A percentile compares a stretch with the other conserved stretches of the same genome.
Evolutionary conservation across 2,113 vertebrate genomes (phyloP).

Genomic region (Thunnus maccoyii): DNA sequence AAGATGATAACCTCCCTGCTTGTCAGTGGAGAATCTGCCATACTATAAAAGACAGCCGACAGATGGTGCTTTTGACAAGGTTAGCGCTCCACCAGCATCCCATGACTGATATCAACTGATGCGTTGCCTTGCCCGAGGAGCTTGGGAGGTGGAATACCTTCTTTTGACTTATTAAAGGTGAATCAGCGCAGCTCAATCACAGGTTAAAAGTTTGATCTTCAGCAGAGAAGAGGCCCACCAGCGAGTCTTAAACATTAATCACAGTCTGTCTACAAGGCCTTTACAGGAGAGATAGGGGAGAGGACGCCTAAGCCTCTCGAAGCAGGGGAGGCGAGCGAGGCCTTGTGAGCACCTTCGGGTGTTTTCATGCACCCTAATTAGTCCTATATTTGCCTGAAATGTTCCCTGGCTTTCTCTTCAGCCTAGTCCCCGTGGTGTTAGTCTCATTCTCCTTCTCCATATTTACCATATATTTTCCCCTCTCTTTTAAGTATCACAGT

Average conservation of each 20-base stretch:
- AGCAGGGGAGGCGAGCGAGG: conserved; percentile 39
- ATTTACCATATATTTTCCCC: conserved; percentile 45
- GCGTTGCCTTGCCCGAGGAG: conserved; percentile 43
- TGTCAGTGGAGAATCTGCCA: conserved; percentile 23
- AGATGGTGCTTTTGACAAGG: conserved; percentile 66
- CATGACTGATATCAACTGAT: conserved; percentile 49
- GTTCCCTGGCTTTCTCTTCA: conserved; percentile 54
- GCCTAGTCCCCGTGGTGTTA: conserved; percentile 41
- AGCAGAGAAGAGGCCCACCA: conserved; percentile 27
- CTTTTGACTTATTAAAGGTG: conserved; percentile 62
- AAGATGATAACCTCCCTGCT: conserved; percentile 44
- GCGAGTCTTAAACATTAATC: conserved; percentile 62
- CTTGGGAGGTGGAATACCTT: conserved; percentile 33
- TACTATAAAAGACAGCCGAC: conserved; percentile 52
- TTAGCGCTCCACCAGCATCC: conserved; percentile 48
- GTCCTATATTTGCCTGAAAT: conserved; percentile 68
- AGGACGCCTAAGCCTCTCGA: conserved; percentile 49
- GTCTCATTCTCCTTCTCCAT: conserved; percentile 45
- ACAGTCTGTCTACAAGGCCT: conserved; percentile 60
- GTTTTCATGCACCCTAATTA: conserved; percentile 74
- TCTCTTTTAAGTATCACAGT: conserved; percentile 31
- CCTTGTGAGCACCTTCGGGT: conserved; percentile 60
- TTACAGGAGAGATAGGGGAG: conserved; percentile 47
- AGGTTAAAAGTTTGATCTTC: conserved; percentile 67
- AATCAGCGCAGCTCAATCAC: conserved; percentile 62